Evolutionary conservation across 1,140 invertebrate genomes (phyloP).

Genomic region (Elysia chlorotica): DNA sequence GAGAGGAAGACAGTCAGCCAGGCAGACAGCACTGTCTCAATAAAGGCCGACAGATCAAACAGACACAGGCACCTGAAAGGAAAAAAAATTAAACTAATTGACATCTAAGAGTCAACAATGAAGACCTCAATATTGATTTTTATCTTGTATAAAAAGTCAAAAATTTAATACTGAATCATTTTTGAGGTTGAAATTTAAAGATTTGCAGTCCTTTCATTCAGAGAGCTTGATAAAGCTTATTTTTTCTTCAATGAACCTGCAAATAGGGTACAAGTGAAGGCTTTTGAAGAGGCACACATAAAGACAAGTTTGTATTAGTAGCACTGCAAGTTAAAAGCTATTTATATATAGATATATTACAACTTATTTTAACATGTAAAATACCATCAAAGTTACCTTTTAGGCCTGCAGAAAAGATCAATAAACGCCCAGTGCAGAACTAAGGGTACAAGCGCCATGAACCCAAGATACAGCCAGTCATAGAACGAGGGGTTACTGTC

Average conservation of each 20-base stretch:
- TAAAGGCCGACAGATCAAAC: constrained; percentile 77
- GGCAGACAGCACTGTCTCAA: constrained; percentile 78
- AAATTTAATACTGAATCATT: neutral
- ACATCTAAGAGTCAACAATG: neutral
- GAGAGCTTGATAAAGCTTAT: too few species aligned
- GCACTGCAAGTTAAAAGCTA: too few species aligned
- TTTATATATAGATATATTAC: too few species aligned
- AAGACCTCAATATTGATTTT: neutral
- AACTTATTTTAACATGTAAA: too few species aligned
- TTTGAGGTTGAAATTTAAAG: too few species aligned
- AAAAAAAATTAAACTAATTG: neutral
- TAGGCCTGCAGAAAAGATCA: constrained; percentile 73
- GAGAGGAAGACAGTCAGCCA: constrained; percentile 74
- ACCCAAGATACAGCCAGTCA: constrained; percentile 92
- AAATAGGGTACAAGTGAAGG: too few species aligned
- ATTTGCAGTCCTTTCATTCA: too few species aligned
- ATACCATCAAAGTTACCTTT: too few species aligned
- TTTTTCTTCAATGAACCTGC: too few species aligned
- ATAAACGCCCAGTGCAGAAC: constrained; percentile 92
- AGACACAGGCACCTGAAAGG: constrained; percentile 71
- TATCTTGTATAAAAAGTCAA: neutral
- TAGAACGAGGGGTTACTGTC: constrained; percentile 79
- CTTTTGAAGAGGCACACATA: too few species aligned
- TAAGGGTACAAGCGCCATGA: constrained; percentile 85
- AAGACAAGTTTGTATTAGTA: too few species aligned